Evolutionary conservation across 2,113 vertebrate genomes (phyloP).

Genomic region (Isurus oxyrinchus): DNA sequence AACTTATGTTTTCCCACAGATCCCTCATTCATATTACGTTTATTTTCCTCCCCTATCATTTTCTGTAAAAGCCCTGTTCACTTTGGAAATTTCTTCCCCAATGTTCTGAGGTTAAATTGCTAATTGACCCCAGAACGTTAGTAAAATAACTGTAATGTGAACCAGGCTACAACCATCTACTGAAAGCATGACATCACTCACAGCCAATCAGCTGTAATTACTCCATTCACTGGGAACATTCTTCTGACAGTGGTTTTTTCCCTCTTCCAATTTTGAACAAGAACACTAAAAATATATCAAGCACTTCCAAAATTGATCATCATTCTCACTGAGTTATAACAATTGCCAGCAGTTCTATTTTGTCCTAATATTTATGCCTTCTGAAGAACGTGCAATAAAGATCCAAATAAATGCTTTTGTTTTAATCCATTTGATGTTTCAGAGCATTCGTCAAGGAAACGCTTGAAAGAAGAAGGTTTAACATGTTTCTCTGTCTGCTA

Average conservation of each 20-base stretch:
- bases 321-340: neutral
- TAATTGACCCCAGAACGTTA: slow-evolving; percentile 36
- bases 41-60: slow-evolving; percentile 24
- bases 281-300: neutral
- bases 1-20: slow-evolving; percentile 10
- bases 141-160: slow-evolving; percentile 37
- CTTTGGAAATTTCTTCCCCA: slow-evolving; percentile 32
- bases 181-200: slow-evolving; percentile 32
- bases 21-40: neutral
- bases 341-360: neutral
- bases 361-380: neutral
- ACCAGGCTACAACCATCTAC: slow-evolving; percentile 31
- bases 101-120: slow-evolving; percentile 32
- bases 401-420: neutral
- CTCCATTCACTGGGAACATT: slow-evolving; percentile 33
- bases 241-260: neutral
- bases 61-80: neutral
- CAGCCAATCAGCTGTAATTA: slow-evolving; percentile 19
- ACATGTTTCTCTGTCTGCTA: neutral
- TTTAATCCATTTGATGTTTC: neutral
- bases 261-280: neutral
- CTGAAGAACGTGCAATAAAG: neutral
- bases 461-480: neutral
- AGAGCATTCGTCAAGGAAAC: neutral
- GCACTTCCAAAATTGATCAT: neutral